Percentiles rank a stretch among this genome's conserved stretches.
These are phyloP conservation scores for Heliconius erato DNA, from an alignment of 2,888 invertebrate species.

Conservation along the genomic window DNA sequence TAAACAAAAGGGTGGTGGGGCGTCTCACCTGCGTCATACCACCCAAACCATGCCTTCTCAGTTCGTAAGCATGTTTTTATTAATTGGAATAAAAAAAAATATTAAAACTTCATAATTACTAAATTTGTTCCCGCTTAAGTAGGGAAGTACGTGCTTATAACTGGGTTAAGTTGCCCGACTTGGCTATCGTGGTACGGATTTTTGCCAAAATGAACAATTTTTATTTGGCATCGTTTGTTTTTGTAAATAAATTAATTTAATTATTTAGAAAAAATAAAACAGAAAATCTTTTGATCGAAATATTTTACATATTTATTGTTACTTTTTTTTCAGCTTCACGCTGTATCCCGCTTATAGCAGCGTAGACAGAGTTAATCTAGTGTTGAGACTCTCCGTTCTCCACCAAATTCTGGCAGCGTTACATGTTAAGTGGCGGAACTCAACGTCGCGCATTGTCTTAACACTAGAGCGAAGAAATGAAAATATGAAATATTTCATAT, in stretches of 20 bases:
- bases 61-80: background rate
- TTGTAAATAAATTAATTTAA: background rate
- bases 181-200: constrained; percentile 6
- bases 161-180: constrained; percentile 28
- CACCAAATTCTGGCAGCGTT: too few relatives aligned
- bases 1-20: constrained; percentile 64
- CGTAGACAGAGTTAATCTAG: too few relatives aligned
- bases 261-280: background rate
- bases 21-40: constrained; percentile 53
- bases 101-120: background rate
- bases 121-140: background rate
- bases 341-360: too few relatives aligned
- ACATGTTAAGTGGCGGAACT: too few relatives aligned
- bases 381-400: too few relatives aligned
- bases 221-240: background rate
- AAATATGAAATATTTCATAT: too few relatives aligned
- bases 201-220: constrained; percentile 19
- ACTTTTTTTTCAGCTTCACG: too few relatives aligned
- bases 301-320: background rate
- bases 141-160: background rate
- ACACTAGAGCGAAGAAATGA: too few relatives aligned
- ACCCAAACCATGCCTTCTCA: constrained; percentile 47
- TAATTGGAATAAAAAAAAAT: constrained; percentile 17
- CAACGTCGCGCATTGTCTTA: too few relatives aligned
- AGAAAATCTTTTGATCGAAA: background rate